Percentiles rank a stretch among this genome's conserved stretches.
phyloP scores from a whole-genome alignment of 2,888 invertebrate species.

The Prosapia bicincta region DNA sequence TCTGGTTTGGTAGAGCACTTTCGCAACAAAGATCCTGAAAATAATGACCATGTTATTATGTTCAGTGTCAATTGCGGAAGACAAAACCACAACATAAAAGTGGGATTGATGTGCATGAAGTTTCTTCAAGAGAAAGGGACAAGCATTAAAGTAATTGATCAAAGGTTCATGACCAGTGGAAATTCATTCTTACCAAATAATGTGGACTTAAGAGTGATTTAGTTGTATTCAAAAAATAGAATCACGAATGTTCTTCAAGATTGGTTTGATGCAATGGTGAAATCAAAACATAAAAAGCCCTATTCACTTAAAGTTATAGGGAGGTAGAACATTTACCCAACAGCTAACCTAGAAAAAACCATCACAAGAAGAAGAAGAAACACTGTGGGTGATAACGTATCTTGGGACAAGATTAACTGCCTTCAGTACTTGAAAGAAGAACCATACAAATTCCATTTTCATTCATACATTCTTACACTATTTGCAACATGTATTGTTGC shows the following conservation, averaged over 20 bases:
- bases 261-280: too few relatives aligned
- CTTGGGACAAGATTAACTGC: slow-evolving; percentile 15
- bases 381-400: slow-evolving; percentile 2
- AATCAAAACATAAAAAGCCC: slow-evolving; percentile 17
- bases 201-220: slow-evolving; percentile 16
- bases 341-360: slow-evolving; percentile 14
- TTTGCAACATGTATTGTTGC: too few relatives aligned
- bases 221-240: slow-evolving; percentile 6
- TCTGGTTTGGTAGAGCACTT: slow-evolving; percentile 8
- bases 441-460: too few relatives aligned
- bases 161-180: slow-evolving; percentile 21
- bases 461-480: too few relatives aligned
- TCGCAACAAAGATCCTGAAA: neutral
- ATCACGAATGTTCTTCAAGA: slow-evolving; percentile 4
- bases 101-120: slow-evolving; percentile 8
- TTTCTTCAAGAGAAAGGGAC: too few relatives aligned
- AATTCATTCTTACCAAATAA: slow-evolving; percentile 21
- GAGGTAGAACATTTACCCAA: slow-evolving; percentile 7
- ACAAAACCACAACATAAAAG: slow-evolving; percentile 20
- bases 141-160: too few relatives aligned
- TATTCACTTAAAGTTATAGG: slow-evolving; percentile 5
- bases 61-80: slow-evolving; percentile 13
- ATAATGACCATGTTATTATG: slow-evolving; percentile 10
- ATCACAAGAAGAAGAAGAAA: slow-evolving; percentile 18
- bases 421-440: too few relatives aligned